Evolutionary conservation across 2,113 vertebrate genomes (phyloP).

Genomic region (Dermatemys mawii): DNA sequence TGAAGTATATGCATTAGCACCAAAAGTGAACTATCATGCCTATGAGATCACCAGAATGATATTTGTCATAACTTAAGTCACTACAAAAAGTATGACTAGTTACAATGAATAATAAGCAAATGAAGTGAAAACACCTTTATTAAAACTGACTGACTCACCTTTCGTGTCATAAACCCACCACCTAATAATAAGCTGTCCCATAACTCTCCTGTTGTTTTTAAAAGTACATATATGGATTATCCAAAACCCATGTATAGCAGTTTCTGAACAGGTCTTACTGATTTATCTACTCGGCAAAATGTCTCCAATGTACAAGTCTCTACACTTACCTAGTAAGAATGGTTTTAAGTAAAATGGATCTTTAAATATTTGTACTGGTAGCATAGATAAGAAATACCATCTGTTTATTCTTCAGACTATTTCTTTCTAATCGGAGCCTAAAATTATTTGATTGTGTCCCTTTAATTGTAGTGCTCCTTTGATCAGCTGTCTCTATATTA

Average conservation of each 20-base stretch:
- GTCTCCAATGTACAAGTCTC: not conserved
- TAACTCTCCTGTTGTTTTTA: not conserved
- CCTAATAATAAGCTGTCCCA: not conserved
- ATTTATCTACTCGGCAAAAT: not conserved
- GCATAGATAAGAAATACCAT: fast-evolving
- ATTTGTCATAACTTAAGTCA: not conserved
- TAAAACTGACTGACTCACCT: not conserved
- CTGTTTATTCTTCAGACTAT: not conserved
- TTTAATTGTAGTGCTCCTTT: not conserved
- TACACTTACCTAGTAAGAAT: not conserved
- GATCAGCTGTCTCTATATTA: not conserved
- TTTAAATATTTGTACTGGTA: not conserved
- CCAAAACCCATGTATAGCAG: not conserved
- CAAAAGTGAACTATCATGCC: not conserved
- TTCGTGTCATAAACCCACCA: not conserved
- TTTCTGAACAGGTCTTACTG: not conserved
- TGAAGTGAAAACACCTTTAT: not conserved
- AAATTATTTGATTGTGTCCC: not conserved
- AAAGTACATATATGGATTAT: not conserved
- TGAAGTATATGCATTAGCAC: not conserved
- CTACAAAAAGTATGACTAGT: not conserved
- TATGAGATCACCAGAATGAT: not conserved
- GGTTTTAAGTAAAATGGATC: not conserved
- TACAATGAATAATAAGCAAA: not conserved
- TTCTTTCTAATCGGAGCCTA: not conserved